Conservation (phyloP, 1,140 invertebrate genomes). For the Drosophila nigrodunni region DNA sequence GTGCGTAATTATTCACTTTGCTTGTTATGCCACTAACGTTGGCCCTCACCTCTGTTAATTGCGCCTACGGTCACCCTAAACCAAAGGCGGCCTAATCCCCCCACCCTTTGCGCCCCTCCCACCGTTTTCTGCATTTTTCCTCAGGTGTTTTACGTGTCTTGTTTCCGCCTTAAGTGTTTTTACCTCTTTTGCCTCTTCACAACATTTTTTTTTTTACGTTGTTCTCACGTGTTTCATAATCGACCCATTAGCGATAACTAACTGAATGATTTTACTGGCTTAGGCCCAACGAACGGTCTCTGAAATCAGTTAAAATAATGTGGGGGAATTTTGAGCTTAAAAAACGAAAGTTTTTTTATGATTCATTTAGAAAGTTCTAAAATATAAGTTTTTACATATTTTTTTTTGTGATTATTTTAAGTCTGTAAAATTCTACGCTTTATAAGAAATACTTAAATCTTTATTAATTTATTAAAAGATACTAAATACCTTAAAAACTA, state of each 20-base stretch:
- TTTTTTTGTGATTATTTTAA: too few relatives aligned
- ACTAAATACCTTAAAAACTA: too few relatives aligned
- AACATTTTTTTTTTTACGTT: conserved; percentile 21
- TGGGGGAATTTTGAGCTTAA: too few relatives aligned
- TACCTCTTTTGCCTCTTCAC: conserved; percentile 1
- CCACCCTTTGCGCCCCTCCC: not conserved
- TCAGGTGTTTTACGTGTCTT: conserved; percentile 58
- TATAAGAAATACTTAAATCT: too few relatives aligned
- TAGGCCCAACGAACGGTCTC: too few relatives aligned
- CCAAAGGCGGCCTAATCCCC: not conserved
- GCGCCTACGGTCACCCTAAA: conserved; percentile 7
- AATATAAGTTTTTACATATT: too few relatives aligned
- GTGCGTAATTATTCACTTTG: conserved; percentile 79
- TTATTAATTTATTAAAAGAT: too few relatives aligned
- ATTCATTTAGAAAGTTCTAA: too few relatives aligned
- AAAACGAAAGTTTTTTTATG: too few relatives aligned
- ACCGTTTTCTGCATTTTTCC: not conserved
- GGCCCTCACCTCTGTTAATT: conserved; percentile 39
- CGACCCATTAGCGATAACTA: conserved; percentile 55
- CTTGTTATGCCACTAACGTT: conserved; percentile 47
- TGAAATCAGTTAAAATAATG: too few relatives aligned
- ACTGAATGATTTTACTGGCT: not conserved
- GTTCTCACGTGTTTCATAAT: conserved; percentile 61
- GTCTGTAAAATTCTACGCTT: too few relatives aligned
- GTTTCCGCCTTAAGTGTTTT: conserved; percentile 52